Conservation (phyloP, 2,888 invertebrate genomes). For the Microctonus hyperodae region DNA sequence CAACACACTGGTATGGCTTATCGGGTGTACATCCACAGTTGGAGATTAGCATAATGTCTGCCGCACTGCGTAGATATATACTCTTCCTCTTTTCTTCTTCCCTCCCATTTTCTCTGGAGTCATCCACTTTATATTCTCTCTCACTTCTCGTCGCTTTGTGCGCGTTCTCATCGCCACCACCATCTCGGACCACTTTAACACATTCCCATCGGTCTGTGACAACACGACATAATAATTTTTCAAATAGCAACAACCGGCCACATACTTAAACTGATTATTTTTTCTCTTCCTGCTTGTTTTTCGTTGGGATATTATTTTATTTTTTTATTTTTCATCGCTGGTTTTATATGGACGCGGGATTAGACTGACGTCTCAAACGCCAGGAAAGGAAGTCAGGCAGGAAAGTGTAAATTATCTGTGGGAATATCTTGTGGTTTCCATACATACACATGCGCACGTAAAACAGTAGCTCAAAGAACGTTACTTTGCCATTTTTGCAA, state of each 20-base stretch:
- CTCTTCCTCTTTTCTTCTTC: conserved; percentile 17
- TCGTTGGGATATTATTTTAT: conserved; percentile 3
- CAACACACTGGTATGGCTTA: conserved; percentile 50
- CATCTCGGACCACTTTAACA: conserved; percentile 22
- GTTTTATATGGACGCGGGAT: neutral
- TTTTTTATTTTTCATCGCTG: conserved; percentile 22
- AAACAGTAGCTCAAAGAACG: neutral
- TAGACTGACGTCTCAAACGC: neutral
- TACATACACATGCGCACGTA: neutral
- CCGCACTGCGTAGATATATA: conserved; percentile 42
- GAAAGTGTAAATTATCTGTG: conserved; percentile 42
- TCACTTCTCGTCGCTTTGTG: neutral
- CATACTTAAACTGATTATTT: conserved; percentile 8
- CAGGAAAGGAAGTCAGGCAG: conserved; percentile 36
- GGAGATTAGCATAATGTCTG: conserved; percentile 63
- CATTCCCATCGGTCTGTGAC: conserved; percentile 27
- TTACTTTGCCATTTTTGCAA: neutral
- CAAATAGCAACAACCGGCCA: neutral
- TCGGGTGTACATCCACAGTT: conserved; percentile 62
- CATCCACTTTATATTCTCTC: neutral
- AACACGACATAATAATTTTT: conserved; percentile 28
- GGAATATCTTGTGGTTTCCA: conserved; percentile 34
- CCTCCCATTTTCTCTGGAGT: conserved; percentile 13
- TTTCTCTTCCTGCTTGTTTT: neutral
- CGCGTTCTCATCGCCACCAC: conserved; percentile 26